Percentiles rank a stretch among this genome's conserved stretches.
Evolutionary conservation across 2,888 invertebrate genomes (phyloP).

Genomic region (Torymus texanus): DNA sequence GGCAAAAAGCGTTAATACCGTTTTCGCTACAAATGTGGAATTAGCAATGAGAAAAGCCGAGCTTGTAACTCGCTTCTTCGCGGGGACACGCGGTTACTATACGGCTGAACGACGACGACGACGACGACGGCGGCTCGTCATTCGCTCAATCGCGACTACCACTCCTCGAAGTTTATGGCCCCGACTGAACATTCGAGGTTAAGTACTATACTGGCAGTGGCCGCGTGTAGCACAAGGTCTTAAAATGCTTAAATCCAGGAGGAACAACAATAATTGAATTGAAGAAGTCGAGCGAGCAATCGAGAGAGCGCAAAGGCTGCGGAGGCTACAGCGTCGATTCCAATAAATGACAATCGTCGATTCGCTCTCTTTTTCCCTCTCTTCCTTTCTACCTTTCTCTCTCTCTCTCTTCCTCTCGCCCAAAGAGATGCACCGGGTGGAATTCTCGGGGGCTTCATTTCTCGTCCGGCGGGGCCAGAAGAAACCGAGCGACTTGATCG

Average conservation of each 20-base stretch:
- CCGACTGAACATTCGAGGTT: slow-evolving; percentile 27
- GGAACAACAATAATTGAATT: slow-evolving; percentile 33
- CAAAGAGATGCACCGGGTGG: neutral
- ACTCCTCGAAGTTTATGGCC: slow-evolving; percentile 30
- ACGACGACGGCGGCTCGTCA: neutral
- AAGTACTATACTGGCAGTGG: slow-evolving; percentile 13
- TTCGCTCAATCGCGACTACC: neutral
- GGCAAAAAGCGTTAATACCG: slow-evolving; percentile 38
- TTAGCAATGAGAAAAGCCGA: slow-evolving; percentile 41
- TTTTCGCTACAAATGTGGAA: slow-evolving; percentile 42
- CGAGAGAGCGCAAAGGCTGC: neutral
- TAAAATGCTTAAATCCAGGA: slow-evolving; percentile 18
- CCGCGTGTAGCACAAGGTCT: slow-evolving; percentile 13
- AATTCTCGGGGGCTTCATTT: slow-evolving; percentile 45
- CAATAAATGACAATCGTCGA: slow-evolving; percentile 34
- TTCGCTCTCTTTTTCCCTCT: neutral
- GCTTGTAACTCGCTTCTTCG: neutral
- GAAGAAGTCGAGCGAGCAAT: slow-evolving; percentile 4
- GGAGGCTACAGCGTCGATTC: slow-evolving; percentile 7
- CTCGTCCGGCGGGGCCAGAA: slow-evolving; percentile 31
- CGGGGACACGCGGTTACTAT: neutral
- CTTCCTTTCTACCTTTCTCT: neutral
- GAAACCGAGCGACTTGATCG: slow-evolving; percentile 11
- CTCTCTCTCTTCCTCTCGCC: neutral
- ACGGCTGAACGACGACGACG: neutral